Evolutionary conservation across 92 coral and sea anemone genomes (phyloP), one percentile per base, ranked within the genome.

Genomic region (Hydrozoanthus gracilis): DNA sequence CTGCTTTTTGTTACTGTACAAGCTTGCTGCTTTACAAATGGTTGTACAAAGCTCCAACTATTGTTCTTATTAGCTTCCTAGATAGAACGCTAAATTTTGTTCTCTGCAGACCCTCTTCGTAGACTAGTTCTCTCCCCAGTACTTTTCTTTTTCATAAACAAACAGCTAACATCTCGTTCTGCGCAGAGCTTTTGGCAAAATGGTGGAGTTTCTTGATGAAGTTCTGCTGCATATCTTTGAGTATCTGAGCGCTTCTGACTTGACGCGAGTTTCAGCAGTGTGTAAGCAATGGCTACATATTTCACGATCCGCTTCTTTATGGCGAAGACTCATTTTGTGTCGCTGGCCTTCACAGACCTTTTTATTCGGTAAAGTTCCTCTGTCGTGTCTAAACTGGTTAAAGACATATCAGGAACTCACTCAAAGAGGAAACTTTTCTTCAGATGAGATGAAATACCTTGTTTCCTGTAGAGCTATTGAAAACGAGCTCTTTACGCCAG

Each of bases 381-480:
- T 90, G 39, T 58, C 95, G 13, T 89, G 93, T 69, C 83, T 91
- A 48, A 90, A 95, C 71, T 96, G 99, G 99, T 68, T 85, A 45
- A 95, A 86, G 50, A 90, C 93, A 45, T 96, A 96, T 79, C 96
- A 94, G 79, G 95, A 96, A 58, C 89, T 96, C 77, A 82, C 91
- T 16, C 80, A 84, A 4, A 83, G 96, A 62, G 99, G 99, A 5
- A 90, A 90, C 51, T 96, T 86, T 61, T 95, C 99, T 4, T 95
- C 99, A 16, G 99, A 96, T 78, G 96, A 96, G 45, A 94, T 94
- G 98, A 95, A 91, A 82, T 96, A 96, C 77, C 92, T 96, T 69
- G 90, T 96, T 86, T 93, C 91, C 44, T 95, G 99, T 78, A 87
- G 90, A 84, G 94, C 94, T 18, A 90, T 90, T 51, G 99, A 95